Conservation (phyloP, 2,113 vertebrate species). For the Campylomormyrus tamandua region DNA sequence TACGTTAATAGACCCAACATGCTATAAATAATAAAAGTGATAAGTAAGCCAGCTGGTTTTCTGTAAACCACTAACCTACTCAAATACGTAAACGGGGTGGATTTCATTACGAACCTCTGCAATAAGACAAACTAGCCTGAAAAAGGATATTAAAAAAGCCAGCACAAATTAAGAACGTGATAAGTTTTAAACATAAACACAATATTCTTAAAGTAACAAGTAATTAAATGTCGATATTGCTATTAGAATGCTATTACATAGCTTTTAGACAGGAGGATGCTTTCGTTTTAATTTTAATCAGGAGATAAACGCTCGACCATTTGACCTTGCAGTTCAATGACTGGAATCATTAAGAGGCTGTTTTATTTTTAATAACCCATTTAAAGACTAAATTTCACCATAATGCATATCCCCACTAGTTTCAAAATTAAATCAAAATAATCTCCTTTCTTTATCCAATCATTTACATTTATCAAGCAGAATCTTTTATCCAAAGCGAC, state of each 20-base stretch:
- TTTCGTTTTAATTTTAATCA: neutral
- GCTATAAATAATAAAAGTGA: neutral
- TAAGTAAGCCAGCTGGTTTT: neutral
- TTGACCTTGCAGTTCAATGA: neutral
- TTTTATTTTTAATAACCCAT: neutral
- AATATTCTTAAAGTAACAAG: neutral
- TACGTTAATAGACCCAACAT: neutral
- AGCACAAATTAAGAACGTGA: neutral
- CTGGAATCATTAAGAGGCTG: neutral
- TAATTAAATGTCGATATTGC: neutral
- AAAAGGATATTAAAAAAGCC: neutral
- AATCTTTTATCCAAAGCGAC: neutral
- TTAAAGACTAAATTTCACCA: neutral
- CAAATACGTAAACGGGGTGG: neutral
- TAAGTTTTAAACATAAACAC: neutral
- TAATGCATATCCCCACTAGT: neutral
- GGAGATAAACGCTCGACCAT: neutral
- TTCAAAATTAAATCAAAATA: neutral
- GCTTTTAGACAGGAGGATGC: neutral
- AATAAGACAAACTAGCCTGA: neutral
- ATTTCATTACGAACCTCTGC: neutral
- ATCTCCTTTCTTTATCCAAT: neutral
- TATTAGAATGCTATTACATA: neutral
- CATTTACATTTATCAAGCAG: neutral
- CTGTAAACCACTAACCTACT: neutral